Evolutionary conservation across 64 coral and sea anemone species (phyloP), one percentile per base, ranked within the genome.

Genomic region (Trachythela sp.): DNA sequence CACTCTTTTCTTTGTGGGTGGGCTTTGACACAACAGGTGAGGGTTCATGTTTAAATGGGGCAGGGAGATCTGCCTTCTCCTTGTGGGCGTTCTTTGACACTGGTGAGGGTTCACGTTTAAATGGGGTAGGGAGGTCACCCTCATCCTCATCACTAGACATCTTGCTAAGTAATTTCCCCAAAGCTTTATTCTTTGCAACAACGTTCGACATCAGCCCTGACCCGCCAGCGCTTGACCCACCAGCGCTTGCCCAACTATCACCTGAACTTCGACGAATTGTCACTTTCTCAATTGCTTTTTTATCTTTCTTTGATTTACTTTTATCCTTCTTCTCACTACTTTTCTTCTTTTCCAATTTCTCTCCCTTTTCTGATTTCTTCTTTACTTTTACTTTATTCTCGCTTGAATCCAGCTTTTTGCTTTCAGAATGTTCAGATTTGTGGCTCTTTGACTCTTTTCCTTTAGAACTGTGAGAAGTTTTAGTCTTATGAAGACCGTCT

Each of bases 241-340:
- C 89, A 90, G 93, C 92, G 31, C 90, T 95, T 52, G 90, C 89
- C 84, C 96, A 95, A 29, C 94, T 94, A 30, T 94, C 96, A 59
- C 89, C 92, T 33, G 93, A 91, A 60, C 91, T 91, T 3, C 96
- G 86, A 4, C 94, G 88, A 67, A 99, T 93, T 43, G 91, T 95
- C 33, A 99, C 87, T 85, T 95, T 99, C 30, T 92, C 93, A 37
- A 99, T 22, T 9, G 7, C 75, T 85, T 92, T 99, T 35, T 83
- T 99, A 9, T 93, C 88, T 54, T 97, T 87, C 37, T 85, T 75
- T 91, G 92, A 93, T 20, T 51, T 18, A 8, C 31, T 71, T 8
- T 45, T 70, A 29, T 68, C 51, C 36, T 88, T 87, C 32, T 71
- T 42, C 36, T 92, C 90, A 43, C 40, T 6, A 17, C 70, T 52